Evolutionary conservation across 2,113 vertebrate species (phyloP).

Genomic region (Salvelinus fontinalis): DNA sequence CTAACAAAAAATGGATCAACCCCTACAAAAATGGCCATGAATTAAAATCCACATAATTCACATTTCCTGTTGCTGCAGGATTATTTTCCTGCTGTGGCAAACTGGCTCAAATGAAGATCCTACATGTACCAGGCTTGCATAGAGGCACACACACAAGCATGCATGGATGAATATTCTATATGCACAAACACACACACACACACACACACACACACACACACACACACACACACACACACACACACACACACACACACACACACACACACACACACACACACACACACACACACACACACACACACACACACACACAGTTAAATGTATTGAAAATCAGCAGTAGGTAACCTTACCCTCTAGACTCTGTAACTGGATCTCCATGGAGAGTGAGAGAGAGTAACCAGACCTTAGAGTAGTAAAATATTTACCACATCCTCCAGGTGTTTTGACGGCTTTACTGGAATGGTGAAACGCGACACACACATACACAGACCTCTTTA

Average conservation of each 20-base stretch:
- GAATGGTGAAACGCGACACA: too few species aligned
- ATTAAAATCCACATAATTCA: too few species aligned
- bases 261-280: background rate
- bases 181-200: background rate
- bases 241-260: background rate
- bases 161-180: background rate
- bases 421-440: constrained; percentile 57
- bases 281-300: background rate
- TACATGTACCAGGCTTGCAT: background rate
- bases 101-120: too few species aligned
- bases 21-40: too few species aligned
- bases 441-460: too few species aligned
- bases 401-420: constrained; percentile 59
- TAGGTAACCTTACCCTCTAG: constrained; percentile 36
- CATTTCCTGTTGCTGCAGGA: too few species aligned
- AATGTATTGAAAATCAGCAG: background rate
- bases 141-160: constrained; percentile 1
- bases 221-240: background rate
- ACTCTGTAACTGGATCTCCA: constrained; percentile 49
- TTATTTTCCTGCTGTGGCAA: too few species aligned
- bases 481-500: background rate
- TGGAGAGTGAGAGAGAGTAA: constrained; percentile 49
- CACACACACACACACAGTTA: background rate
- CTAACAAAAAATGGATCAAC: too few species aligned
- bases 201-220: background rate